Conservation (phyloP, 2,888 invertebrate genomes). For the Peribatodes rhomboidaria region DNA sequence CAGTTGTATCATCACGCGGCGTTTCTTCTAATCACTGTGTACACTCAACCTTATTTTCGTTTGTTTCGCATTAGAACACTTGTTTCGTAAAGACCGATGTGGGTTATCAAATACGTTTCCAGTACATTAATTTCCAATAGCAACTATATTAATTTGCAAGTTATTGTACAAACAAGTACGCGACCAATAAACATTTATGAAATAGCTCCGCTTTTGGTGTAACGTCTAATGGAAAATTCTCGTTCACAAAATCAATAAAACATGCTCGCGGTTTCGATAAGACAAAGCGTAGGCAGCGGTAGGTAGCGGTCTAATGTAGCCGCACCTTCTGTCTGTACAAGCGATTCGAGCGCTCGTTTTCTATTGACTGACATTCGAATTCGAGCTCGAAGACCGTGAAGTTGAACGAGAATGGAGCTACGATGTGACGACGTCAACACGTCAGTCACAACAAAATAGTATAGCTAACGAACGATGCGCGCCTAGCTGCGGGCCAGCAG, state of each 20-base stretch:
- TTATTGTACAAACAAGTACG: constrained; percentile 20
- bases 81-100: constrained; percentile 17
- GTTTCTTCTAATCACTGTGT: constrained; percentile 8
- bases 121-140: constrained; percentile 28
- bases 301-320: constrained; percentile 60
- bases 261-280: constrained; percentile 61
- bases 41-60: constrained; percentile 19
- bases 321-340: constrained; percentile 59
- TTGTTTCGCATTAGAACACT: constrained; percentile 16
- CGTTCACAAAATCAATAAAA: constrained; percentile 68
- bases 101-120: constrained; percentile 33
- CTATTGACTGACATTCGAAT: constrained; percentile 65
- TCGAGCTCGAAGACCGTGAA: constrained; percentile 56
- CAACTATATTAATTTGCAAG: constrained; percentile 45
- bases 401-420: constrained; percentile 53
- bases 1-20: constrained; percentile 25
- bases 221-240: constrained; percentile 62
- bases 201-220: constrained; percentile 59
- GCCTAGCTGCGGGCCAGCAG: constrained; percentile 1
- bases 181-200: constrained; percentile 62
- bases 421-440: constrained; percentile 48
- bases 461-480: constrained; percentile 21
- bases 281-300: constrained; percentile 66
- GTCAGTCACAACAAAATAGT: constrained; percentile 38
- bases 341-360: constrained; percentile 64